A percentile compares a stretch with the other conserved stretches of the same genome.
Conservation (phyloP, 2,888 invertebrate genomes). For the Conomelus anceps region DNA sequence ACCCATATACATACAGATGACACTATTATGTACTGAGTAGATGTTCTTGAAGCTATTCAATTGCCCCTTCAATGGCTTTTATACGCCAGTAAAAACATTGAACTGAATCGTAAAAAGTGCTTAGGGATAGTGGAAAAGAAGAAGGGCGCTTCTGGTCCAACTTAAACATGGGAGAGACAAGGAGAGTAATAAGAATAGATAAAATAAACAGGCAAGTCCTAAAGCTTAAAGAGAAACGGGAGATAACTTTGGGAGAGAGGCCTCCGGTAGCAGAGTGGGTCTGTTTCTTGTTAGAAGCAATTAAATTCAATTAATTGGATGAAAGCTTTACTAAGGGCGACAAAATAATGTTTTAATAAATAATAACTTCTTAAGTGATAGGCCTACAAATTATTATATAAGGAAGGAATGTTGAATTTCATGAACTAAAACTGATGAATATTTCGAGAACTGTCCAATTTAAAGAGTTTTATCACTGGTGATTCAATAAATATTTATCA, state of each 20-base stretch:
- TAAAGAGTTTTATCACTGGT: too few species aligned
- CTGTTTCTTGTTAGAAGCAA: not conserved
- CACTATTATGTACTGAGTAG: conserved; percentile 11
- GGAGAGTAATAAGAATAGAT: not conserved
- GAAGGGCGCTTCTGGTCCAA: not conserved
- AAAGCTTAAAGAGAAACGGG: not conserved
- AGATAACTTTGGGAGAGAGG: not conserved
- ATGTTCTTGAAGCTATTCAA: conserved; percentile 1
- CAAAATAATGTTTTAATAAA: too few species aligned
- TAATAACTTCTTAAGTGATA: too few species aligned
- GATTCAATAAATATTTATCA: too few species aligned
- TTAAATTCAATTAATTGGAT: not conserved
- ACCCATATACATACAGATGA: conserved; percentile 6
- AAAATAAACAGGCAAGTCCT: conserved; percentile 6
- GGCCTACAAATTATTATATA: too few species aligned
- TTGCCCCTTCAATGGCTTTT: conserved; percentile 10
- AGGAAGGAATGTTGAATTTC: too few species aligned
- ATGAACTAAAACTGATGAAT: too few species aligned
- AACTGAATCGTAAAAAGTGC: conserved; percentile 12
- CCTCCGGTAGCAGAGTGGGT: not conserved
- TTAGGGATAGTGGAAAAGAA: not conserved
- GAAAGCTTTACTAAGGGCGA: too few species aligned
- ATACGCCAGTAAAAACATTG: conserved; percentile 12
- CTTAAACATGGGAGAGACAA: not conserved
- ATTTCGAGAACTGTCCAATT: too few species aligned